Evolutionary conservation across 64 coral and sea anemone species (phyloP), one percentile per base, ranked within the genome.

Genomic region (Montipora efflorescens): DNA sequence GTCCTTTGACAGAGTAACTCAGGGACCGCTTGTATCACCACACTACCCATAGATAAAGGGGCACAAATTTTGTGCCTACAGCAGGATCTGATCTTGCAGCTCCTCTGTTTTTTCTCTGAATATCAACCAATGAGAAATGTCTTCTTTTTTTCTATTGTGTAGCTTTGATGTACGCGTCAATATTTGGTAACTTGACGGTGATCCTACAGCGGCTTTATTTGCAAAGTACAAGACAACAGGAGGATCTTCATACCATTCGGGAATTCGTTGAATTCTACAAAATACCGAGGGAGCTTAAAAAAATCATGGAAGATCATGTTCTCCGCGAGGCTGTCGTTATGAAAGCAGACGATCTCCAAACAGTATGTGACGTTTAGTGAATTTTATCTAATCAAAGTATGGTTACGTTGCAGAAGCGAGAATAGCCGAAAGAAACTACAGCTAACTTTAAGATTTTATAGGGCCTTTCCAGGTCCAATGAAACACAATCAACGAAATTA

Each of bases 151-250:
- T 73, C 10, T 47, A 79, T 22, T 46, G 76, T 20, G 6, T 59
- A 99, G 97, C 97, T 57, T 73, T 99, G 68, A 96, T 99, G 97
- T 99, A 94, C 58, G 97, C 97, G 16, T 92, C 97, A 8, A 96
- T 99, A 87, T 99, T 99, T 92, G 97, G 97, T 74, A 99, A 99
- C 51, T 81, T 99, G 82, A 99, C 97, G 20, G 97, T 95, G 14
- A 96, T 99, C 78, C 96, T 99, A 57, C 97, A 99, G 72, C 84
- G 97, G 13, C 81, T 99, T 2, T 99, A 96, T 74, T 74, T 95
- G 28, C 83, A 87, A 82, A 99, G 84, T 12, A 92, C 92, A 0
- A 93, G 71, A 28, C 94, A 99, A 47, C 94, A 96, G 7, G 91
- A 90, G 47, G 82, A 96, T 59, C 79, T 96, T 46, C 80, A 82